Evolutionary conservation across 2,888 invertebrate species (phyloP), one percentile per base, ranked within the genome.

Genomic region (Euproctis similis): DNA sequence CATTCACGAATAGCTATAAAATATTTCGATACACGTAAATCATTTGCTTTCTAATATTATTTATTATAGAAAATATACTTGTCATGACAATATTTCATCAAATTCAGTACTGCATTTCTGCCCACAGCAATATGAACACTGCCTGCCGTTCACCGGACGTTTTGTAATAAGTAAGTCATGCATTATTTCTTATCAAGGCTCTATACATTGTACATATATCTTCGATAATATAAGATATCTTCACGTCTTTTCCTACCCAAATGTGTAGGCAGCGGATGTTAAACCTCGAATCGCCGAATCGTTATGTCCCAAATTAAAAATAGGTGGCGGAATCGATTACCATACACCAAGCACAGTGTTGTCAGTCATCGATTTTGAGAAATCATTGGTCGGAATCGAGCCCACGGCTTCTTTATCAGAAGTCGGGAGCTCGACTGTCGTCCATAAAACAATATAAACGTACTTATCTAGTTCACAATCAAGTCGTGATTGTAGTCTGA

Each of bases 401-500:
- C n/a, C n/a, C n/a, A n/a, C n/a, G n/a, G n/a, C n/a, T n/a, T n/a
- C n/a, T n/a, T n/a, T n/a, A n/a, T n/a, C n/a, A n/a, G n/a, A n/a
- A n/a, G n/a, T n/a, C n/a, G n/a, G n/a, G n/a, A n/a, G n/a, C n/a
- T 41, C 39, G 42, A 46, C 35, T 42, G 34, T 46, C 46, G 49
- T 36, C 43, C 49, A 42, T 53, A 52, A 53, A 48, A 50, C 49
- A 52, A 50, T 52, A 49, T 59, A 51, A 42, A 49, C 44, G 52
- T 50, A 45, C 14, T 6, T 14, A 53, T 51, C 40, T 10, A 17
- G 17, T 13, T 20, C 40, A 28, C 45, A 40, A 46, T 49, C 42
- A 30, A 14, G 47, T 60, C 59, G 56, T 59, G 60, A 54, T 45
- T 47, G 34, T 34, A 38, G 56, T 57, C 48, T 52, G 55, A 56